These are phyloP conservation scores for Frankliniella intonsa DNA, from an alignment of 2,888 invertebrate genomes.

Conservation along the genomic window DNA sequence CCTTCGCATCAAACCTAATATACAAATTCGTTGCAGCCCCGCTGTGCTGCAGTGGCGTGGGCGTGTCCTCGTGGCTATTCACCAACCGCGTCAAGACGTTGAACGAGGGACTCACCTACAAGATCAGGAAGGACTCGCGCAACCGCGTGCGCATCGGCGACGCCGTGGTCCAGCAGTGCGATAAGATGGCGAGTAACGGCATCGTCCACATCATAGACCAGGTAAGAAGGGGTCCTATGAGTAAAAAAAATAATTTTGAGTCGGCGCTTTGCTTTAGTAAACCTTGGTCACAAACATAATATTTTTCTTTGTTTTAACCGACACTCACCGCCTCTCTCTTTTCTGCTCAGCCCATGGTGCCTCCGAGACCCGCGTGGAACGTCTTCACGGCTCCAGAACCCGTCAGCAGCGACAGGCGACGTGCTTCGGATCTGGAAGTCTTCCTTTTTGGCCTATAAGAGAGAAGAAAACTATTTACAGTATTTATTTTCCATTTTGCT, in stretches of 20 bases:
- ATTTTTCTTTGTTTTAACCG: background rate
- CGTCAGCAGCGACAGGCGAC: background rate
- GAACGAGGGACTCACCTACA: slow-evolving; percentile 42
- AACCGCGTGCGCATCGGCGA: slow-evolving; percentile 43
- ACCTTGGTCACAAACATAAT: background rate
- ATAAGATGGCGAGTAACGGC: slow-evolving; percentile 45
- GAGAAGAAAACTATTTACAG: background rate
- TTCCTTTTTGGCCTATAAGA: slow-evolving; percentile 5
- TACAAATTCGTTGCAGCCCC: slow-evolving; percentile 38
- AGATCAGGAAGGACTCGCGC: slow-evolving; percentile 42
- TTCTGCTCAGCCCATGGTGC: background rate
- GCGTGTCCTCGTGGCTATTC: slow-evolving; percentile 44
- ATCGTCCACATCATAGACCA: slow-evolving; percentile 44
- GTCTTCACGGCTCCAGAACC: background rate
- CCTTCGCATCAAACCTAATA: no score
- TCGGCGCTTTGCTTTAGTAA: no score
- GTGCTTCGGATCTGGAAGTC: background rate
- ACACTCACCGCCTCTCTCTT: background rate
- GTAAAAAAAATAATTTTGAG: background rate
- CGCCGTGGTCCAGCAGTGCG: slow-evolving; percentile 44
- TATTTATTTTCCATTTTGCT: background rate
- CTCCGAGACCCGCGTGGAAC: background rate
- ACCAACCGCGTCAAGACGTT: slow-evolving; percentile 44
- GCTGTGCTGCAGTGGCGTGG: slow-evolving; percentile 47
- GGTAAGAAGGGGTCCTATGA: slow-evolving; percentile 38